Evolutionary conservation across 2,888 invertebrate genomes (phyloP), one percentile per base, ranked within the genome.

Genomic region (Lepidochitona cinerea): DNA sequence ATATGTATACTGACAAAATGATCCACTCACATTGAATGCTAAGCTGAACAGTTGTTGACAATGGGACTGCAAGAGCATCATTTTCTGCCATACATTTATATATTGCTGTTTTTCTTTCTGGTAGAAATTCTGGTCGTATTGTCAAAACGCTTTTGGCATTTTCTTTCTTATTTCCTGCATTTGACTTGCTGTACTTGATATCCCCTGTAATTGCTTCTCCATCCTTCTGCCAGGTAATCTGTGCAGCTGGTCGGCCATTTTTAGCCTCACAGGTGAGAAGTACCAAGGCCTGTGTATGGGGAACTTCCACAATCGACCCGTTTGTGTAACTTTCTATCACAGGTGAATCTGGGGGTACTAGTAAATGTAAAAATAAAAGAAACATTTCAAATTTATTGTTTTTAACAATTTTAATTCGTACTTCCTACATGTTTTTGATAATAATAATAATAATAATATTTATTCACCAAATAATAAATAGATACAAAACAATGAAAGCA

Each of bases 61-160:
- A 94, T 80, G 95, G 95, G 87, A 96, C 92, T 0, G 96, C 95
- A 86, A 94, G 94, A n/a, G 97, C 98, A 64, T 95, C 94, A 92
- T 97, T 97, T 86, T 94, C 95, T 0, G 98, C 98, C 90, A 97
- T 96, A 90, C 99, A 99, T 71, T 95, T 94, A 91, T 96, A 98
- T 79, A 95, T 92, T 1, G 97, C 97, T 88, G 96, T 96, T 91
- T 99, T 97, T 91, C 99, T 98, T 49, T 94, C 94, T 0, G 96
- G 95, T 14, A 79, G 78, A 4, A 81, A 80, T 83, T 95, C 95
- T 0, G 97, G 97, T 49, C 94, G 94, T 91, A 99, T 96, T 0
- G 96, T 94, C 84, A 97, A 94, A 23, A 95, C 94, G 89, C 91
- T 91, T 73, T 96, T 86, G 14, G 89, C 86, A 18, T 89, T 85